These are phyloP conservation scores for Drosophila subsilvestris DNA, from an alignment of 2,888 invertebrate genomes.

Conservation along the genomic window DNA sequence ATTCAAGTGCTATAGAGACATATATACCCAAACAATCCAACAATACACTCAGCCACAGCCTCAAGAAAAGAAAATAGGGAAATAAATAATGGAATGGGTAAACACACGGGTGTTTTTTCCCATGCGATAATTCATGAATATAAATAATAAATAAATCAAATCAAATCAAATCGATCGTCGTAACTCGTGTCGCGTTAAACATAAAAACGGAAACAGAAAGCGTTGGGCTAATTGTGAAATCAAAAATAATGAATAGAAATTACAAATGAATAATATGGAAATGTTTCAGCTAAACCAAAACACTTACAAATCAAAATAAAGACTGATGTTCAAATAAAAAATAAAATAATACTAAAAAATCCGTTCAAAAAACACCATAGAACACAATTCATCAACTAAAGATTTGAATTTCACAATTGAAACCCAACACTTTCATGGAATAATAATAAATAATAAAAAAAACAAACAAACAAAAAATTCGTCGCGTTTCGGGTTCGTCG, in stretches of 20 bases:
- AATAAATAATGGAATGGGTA: constrained; percentile 22
- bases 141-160: constrained; percentile 39
- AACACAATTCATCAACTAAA: constrained; percentile 31
- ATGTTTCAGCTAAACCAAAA: constrained; percentile 29
- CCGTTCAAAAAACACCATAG: constrained; percentile 56
- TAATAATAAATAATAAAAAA: constrained; percentile 19
- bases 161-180: constrained; percentile 59
- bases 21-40: constrained; percentile 11
- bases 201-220: constrained; percentile 37
- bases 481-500: constrained; percentile 82
- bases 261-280: constrained; percentile 19
- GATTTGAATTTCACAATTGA: constrained; percentile 44
- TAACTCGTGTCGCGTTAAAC: constrained; percentile 68
- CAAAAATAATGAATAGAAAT: constrained; percentile 26
- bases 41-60: constrained; percentile 27
- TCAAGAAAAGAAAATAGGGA: constrained; percentile 17
- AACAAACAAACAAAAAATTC: constrained; percentile 40
- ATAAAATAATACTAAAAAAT: constrained; percentile 31
- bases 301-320: constrained; percentile 51
- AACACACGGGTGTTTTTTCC: constrained; percentile 32
- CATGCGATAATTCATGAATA: constrained; percentile 17
- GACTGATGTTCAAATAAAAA: constrained; percentile 67
- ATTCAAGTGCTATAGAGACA: constrained; percentile 56
- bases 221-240: constrained; percentile 61
- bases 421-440: constrained; percentile 51